Evolutionary conservation across 2,797 vertebrate genomes (phyloP), one percentile per base, ranked within the genome.

Genomic region (Lepus oiostolus): DNA sequence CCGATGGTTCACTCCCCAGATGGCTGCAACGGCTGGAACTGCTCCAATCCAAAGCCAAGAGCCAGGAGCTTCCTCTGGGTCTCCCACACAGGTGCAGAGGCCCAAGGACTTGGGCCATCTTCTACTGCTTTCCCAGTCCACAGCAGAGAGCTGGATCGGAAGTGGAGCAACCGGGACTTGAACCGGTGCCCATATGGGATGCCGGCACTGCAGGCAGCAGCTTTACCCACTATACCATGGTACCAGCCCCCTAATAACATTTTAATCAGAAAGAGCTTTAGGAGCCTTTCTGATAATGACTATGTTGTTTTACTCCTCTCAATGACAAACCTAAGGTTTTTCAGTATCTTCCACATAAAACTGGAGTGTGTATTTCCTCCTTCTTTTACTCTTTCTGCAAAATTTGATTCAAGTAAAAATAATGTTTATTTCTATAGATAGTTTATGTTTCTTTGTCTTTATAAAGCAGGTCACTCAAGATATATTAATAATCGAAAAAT

Each of bases 321-420:
- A 42, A 42, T 42, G 42, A 38, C 42, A 68, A 38, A 91, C 12
- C 12, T 65, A 52, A 12, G 71, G 38, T 35, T 81, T n/a, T 54
- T 52, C 24, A 71, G 52, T 21, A 74, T 72, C 72, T 19, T 52
- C 62, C 42, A 77, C 26, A 81, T 72, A 87, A 62, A 52, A 80
- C 6, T n/a, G n/a, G 47, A 82, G 30, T 83, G 10, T 28, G 28
- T 47, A 85, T 76, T 74, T 80, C 47, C 17, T 87, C 24, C 22
- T 71, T 47, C 28, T 91, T 72, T 77, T 42, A 85, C 1, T 42
- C 72, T 50, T 77, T 83, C 38, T 72, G 0, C 26, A 70, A 87
- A 91, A 74, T 72, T 79, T 60, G 67, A 95, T 52, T 80, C 77
- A 71, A 10, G 85, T 35, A 90, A 88, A 94, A 86, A 22, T 79